Base-by-base conservation (phyloP, 2,113 vertebrate species). In the Origma solitaria region DNA sequence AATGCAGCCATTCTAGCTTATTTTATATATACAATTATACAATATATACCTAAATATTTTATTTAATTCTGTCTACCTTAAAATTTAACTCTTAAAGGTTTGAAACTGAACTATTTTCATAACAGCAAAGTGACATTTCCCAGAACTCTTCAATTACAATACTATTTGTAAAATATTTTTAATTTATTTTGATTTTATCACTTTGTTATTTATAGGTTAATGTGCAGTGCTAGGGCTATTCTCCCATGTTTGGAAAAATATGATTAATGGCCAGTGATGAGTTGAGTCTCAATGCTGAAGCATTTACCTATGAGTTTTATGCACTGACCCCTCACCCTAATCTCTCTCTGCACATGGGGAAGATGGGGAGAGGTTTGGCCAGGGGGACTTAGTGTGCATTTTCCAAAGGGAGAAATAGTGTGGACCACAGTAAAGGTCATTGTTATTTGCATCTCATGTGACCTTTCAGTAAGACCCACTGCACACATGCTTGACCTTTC, bases 401-500 rank as follows among this genome's bases (percentile, higher is more conserved):
- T 94, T 88, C 44, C 38, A 75, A 77, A 77, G 54, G 38, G 42
- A 88, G 30, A 58, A 75, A 57, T 24, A 35, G 58, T 83, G 47
- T 2, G 0, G 47, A 54, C 35, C 27, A 51, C 0, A 0, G 13
- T 92, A 78, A 93, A 96, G 64, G 64, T 86, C 71, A 62, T 40
- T 78, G 19, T 31, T 95, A 68, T 96, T 96, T 95, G 51, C 73
- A 90, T 47, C 30, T 95, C 64, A 56, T 83, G 54, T 73, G 80
- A 86, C 90, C 71, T 97, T 97, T 96, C 50, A 78, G 23, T 88
- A 93, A 95, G 92, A 83, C 54, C 82, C 44, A 81, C 30, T 73
- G 82, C 54, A 94, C 76, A 97, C 79, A 83, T 10, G 16, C 25
- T 23, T 94, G 94, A 93, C 90, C 92, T 95, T 97, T 95, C 86